These are phyloP conservation scores for Gallinago undulata DNA, from an alignment of 2,113 vertebrate genomes.

Conservation along the genomic window DNA sequence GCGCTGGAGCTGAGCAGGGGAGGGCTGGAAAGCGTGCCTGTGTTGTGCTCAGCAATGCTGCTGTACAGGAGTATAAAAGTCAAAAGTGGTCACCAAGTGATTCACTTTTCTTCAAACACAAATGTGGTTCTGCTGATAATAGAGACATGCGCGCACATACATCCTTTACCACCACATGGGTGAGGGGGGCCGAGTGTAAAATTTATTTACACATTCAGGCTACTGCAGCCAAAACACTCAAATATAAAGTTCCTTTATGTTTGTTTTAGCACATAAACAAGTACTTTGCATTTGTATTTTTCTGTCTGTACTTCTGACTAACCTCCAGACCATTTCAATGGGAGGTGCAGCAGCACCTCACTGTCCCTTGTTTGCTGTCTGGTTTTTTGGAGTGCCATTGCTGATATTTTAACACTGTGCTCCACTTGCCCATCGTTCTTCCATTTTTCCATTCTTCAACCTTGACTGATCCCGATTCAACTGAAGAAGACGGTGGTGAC, in stretches of 20 bases:
- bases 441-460: neutral
- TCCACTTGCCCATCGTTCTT: fast-evolving
- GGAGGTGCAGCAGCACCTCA: neutral
- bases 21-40: neutral
- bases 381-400: neutral
- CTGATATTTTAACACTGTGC: neutral
- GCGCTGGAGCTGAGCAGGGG: neutral
- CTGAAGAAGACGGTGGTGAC: neutral
- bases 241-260: neutral
- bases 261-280: neutral
- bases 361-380: neutral
- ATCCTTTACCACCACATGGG: neutral
- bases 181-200: neutral
- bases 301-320: neutral
- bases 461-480: neutral
- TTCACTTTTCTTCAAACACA: neutral
- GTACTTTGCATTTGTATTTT: neutral
- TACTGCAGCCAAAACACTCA: neutral
- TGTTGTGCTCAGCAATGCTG: neutral
- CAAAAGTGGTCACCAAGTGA: neutral
- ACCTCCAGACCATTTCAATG: neutral
- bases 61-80: neutral
- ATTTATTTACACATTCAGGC: neutral
- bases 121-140: neutral
- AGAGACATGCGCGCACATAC: neutral